A percentile compares a stretch with the other conserved stretches of the same genome.
Evolutionary conservation across 1,140 invertebrate genomes (phyloP).

Genomic region (Drosophila bipectinata): DNA sequence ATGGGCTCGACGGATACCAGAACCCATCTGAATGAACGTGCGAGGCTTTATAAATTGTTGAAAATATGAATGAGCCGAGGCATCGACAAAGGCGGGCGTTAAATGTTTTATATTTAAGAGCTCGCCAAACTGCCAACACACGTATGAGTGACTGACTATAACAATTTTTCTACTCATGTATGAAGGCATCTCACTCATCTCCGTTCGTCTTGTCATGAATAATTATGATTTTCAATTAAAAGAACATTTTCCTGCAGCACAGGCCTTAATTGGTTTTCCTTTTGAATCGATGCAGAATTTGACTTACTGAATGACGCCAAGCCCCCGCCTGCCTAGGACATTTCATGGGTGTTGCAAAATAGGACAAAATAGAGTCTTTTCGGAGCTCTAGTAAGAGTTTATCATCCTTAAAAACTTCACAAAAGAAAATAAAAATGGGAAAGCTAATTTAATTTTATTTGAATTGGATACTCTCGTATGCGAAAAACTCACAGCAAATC

Average conservation of each 20-base stretch:
- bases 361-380: constrained; percentile 6
- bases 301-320: constrained; percentile 29
- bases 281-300: constrained; percentile 52
- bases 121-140: constrained; percentile 54
- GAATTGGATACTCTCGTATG: background rate
- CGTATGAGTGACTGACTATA: constrained; percentile 31
- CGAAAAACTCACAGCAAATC: constrained; percentile 9
- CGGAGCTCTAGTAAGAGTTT: constrained; percentile 2
- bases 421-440: background rate
- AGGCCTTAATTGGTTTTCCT: constrained; percentile 50
- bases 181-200: constrained; percentile 5
- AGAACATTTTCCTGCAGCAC: constrained; percentile 52
- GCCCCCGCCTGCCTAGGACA: background rate
- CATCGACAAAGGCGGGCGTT: constrained; percentile 71
- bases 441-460: background rate
- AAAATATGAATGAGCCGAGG: constrained; percentile 65
- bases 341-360: constrained; percentile 17
- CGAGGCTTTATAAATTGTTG: constrained; percentile 65
- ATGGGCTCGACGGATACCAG: constrained; percentile 42
- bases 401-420: background rate
- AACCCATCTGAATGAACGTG: constrained; percentile 35
- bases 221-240: constrained; percentile 80
- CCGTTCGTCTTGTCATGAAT: constrained; percentile 47
- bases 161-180: constrained; percentile 37
- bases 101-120: constrained; percentile 82